These are phyloP conservation scores for Phortica okadai DNA, from an alignment of 2,888 invertebrate species.

Conservation along the genomic window DNA sequence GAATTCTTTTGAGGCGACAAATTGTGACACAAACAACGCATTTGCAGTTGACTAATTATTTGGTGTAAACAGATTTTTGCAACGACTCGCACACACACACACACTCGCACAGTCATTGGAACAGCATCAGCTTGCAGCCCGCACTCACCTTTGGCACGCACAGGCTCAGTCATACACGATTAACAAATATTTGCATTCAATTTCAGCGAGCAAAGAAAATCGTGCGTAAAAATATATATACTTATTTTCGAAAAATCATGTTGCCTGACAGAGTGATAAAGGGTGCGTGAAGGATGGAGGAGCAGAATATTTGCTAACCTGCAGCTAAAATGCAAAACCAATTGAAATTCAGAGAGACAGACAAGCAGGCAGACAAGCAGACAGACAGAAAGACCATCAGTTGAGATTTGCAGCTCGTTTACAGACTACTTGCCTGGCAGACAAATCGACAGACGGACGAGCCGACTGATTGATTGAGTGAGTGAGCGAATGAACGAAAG, in stretches of 20 bases:
- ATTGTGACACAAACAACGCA: neutral
- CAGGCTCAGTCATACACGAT: conserved; percentile 43
- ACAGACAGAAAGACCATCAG: conserved; percentile 54
- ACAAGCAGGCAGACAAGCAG: conserved; percentile 36
- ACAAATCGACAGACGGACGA: conserved; percentile 20
- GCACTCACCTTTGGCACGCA: neutral
- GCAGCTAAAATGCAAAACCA: conserved; percentile 58
- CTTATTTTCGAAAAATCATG: neutral
- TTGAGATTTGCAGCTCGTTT: conserved; percentile 49
- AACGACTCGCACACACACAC: neutral
- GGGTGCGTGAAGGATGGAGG: neutral
- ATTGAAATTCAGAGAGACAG: conserved; percentile 26
- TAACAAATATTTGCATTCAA: conserved; percentile 71
- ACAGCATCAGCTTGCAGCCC: neutral
- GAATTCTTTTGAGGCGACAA: neutral
- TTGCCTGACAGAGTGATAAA: neutral
- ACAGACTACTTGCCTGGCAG: conserved; percentile 62
- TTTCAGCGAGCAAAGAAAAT: conserved; percentile 68
- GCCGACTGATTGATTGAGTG: conserved; percentile 32
- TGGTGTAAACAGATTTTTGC: conserved; percentile 5
- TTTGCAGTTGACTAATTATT: neutral
- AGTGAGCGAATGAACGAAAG: neutral
- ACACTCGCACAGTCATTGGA: neutral
- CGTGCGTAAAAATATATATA: conserved; percentile 61
- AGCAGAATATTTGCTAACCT: conserved; percentile 65